phyloP scores from a whole-genome alignment of 2,888 invertebrate species.

The Pristionchus exspectatus region DNA sequence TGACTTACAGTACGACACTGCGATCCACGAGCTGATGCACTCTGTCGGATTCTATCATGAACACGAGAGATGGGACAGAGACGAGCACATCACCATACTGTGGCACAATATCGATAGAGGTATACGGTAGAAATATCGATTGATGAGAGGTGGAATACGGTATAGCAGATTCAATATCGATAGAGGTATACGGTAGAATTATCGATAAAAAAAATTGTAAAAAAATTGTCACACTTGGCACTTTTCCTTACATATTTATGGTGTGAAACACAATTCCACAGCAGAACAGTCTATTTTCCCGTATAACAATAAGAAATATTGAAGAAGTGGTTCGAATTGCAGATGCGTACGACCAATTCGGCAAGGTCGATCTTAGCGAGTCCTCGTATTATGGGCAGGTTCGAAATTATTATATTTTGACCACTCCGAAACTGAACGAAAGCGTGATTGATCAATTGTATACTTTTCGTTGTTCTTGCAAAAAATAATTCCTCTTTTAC shows the following conservation, averaged over 20 bases:
- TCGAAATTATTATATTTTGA: background rate
- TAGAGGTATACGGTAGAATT: slow-evolving; percentile 64
- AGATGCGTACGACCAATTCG: slow-evolving; percentile 79
- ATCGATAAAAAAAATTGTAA: background rate
- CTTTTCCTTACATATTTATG: background rate
- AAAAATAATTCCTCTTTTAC: too few relatives aligned
- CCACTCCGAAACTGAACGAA: background rate
- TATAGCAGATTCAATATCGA: too few relatives aligned
- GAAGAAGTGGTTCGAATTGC: background rate
- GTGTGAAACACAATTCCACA: too few relatives aligned
- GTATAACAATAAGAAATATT: too few relatives aligned
- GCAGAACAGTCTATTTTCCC: too few relatives aligned
- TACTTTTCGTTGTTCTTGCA: background rate
- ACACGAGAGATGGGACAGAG: slow-evolving; percentile 79
- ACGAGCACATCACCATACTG: slow-evolving; percentile 76
- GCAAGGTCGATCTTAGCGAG: slow-evolving; percentile 77
- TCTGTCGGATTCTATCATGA: slow-evolving; percentile 79
- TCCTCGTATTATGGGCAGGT: slow-evolving; percentile 76
- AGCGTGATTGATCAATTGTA: background rate
- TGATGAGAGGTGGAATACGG: too few relatives aligned
- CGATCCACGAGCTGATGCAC: slow-evolving; percentile 78
- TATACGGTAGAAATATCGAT: slow-evolving; percentile 51
- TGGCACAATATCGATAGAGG: slow-evolving; percentile 79
- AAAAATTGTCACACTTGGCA: background rate
- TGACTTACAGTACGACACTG: slow-evolving; percentile 75